Evolutionary conservation across 2,113 vertebrate species (phyloP).

Genomic region (Polyodon spathula): DNA sequence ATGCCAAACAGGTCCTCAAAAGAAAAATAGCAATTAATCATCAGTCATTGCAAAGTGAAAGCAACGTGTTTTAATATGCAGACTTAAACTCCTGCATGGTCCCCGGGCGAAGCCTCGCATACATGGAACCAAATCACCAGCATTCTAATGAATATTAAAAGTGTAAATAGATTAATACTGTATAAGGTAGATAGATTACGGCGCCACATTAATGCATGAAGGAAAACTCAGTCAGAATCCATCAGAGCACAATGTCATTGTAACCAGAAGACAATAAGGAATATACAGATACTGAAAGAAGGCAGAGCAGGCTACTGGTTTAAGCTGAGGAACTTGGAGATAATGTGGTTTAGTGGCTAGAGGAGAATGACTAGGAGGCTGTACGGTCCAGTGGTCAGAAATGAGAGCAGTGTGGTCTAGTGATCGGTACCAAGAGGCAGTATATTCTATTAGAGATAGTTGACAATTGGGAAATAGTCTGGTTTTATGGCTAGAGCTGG

Average conservation of each 20-base stretch:
- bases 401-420: too few relatives aligned
- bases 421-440: too few relatives aligned
- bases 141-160: constrained; percentile 19
- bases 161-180: constrained; percentile 21
- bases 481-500: too few relatives aligned
- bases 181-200: constrained; percentile 12
- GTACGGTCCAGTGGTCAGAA: too few relatives aligned
- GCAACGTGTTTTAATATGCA: constrained; percentile 30
- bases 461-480: too few relatives aligned
- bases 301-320: background rate
- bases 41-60: constrained; percentile 16
- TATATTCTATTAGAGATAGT: too few relatives aligned
- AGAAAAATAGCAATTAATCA: constrained; percentile 37
- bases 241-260: constrained; percentile 8
- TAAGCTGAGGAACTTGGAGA: background rate
- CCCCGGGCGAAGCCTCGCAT: constrained; percentile 22
- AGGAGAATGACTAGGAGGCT: too few relatives aligned
- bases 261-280: constrained; percentile 2
- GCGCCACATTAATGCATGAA: constrained; percentile 2
- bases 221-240: background rate
- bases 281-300: background rate
- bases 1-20: constrained; percentile 36
- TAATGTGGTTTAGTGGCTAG: background rate
- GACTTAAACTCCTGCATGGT: constrained; percentile 22
- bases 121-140: constrained; percentile 17